Conservation (phyloP, 2,888 invertebrate species). For the Osmoderma eremita region DNA sequence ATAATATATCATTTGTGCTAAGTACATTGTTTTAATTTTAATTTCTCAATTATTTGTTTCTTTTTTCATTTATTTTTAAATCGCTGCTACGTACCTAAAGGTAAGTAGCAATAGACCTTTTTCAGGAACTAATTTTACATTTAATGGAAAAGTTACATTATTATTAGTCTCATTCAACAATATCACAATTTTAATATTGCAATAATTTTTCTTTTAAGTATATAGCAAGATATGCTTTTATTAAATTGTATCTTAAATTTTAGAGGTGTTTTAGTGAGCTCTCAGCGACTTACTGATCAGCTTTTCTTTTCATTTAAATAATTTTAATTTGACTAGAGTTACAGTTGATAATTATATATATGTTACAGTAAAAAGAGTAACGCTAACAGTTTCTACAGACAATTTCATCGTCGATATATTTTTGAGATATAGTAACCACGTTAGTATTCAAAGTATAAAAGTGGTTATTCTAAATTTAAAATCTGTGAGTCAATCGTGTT, state of each 20-base stretch:
- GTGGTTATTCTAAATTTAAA: constrained; percentile 7
- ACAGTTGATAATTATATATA: constrained; percentile 38
- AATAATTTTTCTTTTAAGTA: constrained; percentile 59
- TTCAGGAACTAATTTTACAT: constrained; percentile 61
- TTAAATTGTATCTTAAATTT: constrained; percentile 49
- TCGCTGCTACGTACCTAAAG: constrained; percentile 37
- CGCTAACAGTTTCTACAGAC: constrained; percentile 32
- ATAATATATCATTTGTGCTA: constrained; percentile 60
- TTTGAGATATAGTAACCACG: constrained; percentile 1
- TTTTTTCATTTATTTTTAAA: constrained; percentile 23
- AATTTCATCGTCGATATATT: neutral
- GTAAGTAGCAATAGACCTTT: constrained; percentile 48
- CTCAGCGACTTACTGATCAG: constrained; percentile 35
- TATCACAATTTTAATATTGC: constrained; percentile 65
- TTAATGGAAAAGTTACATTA: constrained; percentile 61
- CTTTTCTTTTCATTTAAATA: constrained; percentile 24
- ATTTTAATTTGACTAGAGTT: constrained; percentile 40
- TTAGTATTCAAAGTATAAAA: constrained; percentile 16
- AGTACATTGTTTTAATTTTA: constrained; percentile 56
- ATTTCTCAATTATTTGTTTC: constrained; percentile 37
- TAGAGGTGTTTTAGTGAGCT: constrained; percentile 30
- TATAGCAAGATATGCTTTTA: constrained; percentile 62
- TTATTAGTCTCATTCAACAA: constrained; percentile 64
- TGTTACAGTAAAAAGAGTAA: constrained; percentile 36
- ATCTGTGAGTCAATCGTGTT: neutral